Base-by-base conservation (phyloP, 1,140 invertebrate species). In the Saccostrea cuccullata region DNA sequence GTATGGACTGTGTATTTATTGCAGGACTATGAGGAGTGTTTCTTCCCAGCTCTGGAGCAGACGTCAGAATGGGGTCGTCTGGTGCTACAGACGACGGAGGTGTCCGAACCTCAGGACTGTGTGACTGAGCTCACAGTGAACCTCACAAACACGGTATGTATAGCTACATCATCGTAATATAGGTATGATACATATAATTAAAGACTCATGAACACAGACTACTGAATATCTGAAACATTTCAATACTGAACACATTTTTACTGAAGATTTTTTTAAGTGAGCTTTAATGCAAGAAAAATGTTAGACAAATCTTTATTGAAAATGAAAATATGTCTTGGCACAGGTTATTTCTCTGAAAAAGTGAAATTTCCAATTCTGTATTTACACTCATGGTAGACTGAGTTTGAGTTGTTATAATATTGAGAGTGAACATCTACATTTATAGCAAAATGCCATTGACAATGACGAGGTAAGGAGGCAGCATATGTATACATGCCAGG, bases 101-200 rank as follows among this genome's bases (percentile, higher is more conserved):
- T 85, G 11, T 36, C 26, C 8, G 55, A 85, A 13, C 23, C 26
- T 17, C 84, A 85, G 84, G 84, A 85, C 56, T 85, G 84, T 85
- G 84, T 85, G 12, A 85, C 84, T 30, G 55, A 85, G 36, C 23
- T 26, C 55, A 26, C 55, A 40, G 47, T 85, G 0, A 36, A 11
- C 55, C 8, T 85, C 20, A 60, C 55, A 23, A 58, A 85, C 15
- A 58, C n/a, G 26, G 84, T 85, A 58, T 17, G 84, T 64, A 30
- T 15, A n/a, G 17, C 40, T 47, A 47, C 73, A 60, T 17, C 56
- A 58, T 58, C 4, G 11, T 17, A 58, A 1, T 58, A 2, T 26
- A 6, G 56, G 84, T 64, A 58, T 40, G 56, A 36, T 36, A 36
- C 2, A n/a, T 36, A 36, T 0, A 36, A 36, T 36, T 36, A 36